Evolutionary conservation across 2,113 vertebrate species (phyloP).

Genomic region (Anarrhichthys ocellatus): DNA sequence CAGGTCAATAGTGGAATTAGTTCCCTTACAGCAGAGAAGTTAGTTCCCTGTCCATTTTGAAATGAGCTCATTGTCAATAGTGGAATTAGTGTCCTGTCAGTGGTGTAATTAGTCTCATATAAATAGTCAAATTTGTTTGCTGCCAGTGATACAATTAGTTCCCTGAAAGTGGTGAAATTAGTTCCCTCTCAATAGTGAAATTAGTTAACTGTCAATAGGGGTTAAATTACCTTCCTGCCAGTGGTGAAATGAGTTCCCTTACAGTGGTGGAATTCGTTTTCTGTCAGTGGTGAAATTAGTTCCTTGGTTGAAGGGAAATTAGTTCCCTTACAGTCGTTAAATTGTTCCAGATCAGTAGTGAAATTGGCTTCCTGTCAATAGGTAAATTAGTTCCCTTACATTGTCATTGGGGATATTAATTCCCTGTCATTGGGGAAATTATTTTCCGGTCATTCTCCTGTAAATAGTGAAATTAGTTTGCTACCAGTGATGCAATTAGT

Average conservation of each 20-base stretch:
- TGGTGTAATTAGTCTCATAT: neutral
- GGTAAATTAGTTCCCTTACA: neutral
- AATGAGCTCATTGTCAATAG: neutral
- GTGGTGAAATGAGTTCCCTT: neutral
- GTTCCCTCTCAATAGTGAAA: neutral
- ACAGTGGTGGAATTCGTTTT: neutral
- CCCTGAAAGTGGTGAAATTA: neutral
- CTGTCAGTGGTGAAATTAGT: neutral
- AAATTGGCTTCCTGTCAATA: neutral
- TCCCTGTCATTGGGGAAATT: no score
- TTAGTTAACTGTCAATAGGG: neutral
- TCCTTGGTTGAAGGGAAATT: no score
- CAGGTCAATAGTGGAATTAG: neutral
- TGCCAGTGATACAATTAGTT: neutral
- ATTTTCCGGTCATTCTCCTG: neutral
- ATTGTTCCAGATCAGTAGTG: no score
- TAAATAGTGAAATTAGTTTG: neutral
- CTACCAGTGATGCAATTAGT: neutral
- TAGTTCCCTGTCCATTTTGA: neutral
- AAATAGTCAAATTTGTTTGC: no score
- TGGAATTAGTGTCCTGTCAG: neutral
- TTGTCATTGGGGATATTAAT: neutral
- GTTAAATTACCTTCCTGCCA: neutral
- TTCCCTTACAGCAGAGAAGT: neutral
- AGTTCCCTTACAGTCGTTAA: no score